Base-by-base conservation (phyloP, 2,888 invertebrate species). In the Aphidoletes aphidimyza region DNA sequence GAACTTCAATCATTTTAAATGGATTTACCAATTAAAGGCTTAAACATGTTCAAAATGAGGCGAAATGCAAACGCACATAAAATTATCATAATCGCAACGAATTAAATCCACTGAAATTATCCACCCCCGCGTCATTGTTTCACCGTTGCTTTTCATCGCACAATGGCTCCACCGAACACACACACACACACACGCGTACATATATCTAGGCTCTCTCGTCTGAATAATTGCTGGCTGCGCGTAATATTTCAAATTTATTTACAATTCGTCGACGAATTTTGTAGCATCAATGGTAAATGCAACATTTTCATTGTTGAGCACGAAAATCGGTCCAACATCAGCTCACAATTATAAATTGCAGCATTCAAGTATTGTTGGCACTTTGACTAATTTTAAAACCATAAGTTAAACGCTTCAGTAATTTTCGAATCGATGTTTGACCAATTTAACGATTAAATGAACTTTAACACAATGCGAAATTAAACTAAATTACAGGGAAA, bases 21-120 rank as follows among this genome's bases (percentile, higher is more conserved):
- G 69, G 69, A 69, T 69, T 69, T 69, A 69, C 30, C 69, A 69
- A 69, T 69, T 69, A 69, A 69, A 69, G 69, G 69, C 69, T 69
- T 69, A 69, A 69, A 30, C 69, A 34, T 69, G 69, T 69, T 30
- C 69, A 69, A 69, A 69, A 30, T 69, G 69, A 69, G 30, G 8
- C 19, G 30, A 69, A 69, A 69, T 69, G 69, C 69, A 69, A 69
- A 30, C 69, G 69, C 69, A 69, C 69, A 69, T 54, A 54, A 54
- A 54, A 54, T 54, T 54, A 54, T 54, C 54, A 54, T 69, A 69
- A 30, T 69, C 69, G 69, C 69, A 30, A 69, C 17, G 69, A 69
- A 69, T 69, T 69, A 69, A 30, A 69, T n/a, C 2, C 30, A 69
- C 30, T 34, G 14, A 69, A 69, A 69, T 69, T 69, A 69, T 69